Percentiles rank a stretch among this genome's conserved stretches.
Conservation (phyloP, 2,113 vertebrate species). For the Formicarius rufipectus region DNA sequence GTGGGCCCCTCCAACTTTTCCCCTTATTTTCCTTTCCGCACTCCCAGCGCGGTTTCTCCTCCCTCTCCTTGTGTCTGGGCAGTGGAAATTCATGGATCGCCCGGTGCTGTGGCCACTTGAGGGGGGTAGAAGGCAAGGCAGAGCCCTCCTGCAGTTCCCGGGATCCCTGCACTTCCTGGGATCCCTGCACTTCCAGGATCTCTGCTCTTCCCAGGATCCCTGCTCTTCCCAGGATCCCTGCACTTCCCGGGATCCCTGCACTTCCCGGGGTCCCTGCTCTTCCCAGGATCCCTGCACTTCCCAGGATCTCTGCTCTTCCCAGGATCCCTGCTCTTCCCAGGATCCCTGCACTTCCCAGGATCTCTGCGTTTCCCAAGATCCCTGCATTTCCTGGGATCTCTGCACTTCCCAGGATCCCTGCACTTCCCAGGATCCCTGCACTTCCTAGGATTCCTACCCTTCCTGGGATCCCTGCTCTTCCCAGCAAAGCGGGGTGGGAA, state of each 20-base stretch:
- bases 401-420: rapidly evolving
- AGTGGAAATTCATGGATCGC: background rate
- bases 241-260: rapidly evolving
- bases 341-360: rapidly evolving
- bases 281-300: rapidly evolving
- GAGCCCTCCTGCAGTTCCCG: background rate
- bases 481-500: no score
- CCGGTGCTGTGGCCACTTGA: background rate
- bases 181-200: no score
- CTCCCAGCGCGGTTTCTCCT: background rate
- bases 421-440: rapidly evolving
- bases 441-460: no score
- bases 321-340: rapidly evolving
- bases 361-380: rapidly evolving
- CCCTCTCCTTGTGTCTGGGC: background rate
- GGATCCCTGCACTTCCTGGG: rapidly evolving
- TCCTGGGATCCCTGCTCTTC: rapidly evolving
- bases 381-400: rapidly evolving
- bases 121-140: background rate
- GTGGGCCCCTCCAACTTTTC: background rate
- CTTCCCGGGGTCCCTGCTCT: rapidly evolving
- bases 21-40: background rate
- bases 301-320: no score
- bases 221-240: rapidly evolving
- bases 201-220: rapidly evolving